phyloP scores from a whole-genome alignment of 2,888 invertebrate genomes.

The Myopa tessellatipennis region DNA sequence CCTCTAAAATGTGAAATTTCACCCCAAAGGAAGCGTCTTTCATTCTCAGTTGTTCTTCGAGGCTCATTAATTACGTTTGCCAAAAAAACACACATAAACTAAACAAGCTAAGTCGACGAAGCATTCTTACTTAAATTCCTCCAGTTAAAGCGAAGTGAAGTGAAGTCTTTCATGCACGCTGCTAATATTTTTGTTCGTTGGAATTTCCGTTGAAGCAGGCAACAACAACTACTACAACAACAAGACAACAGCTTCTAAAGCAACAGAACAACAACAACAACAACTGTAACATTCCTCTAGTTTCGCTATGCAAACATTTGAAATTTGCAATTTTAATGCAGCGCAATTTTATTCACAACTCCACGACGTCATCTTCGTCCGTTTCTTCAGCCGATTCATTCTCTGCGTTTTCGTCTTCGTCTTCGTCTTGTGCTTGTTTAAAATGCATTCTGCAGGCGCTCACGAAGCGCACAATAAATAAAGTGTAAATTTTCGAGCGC shows the following conservation, averaged over 20 bases:
- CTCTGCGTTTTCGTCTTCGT: neutral
- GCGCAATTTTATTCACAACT: constrained; percentile 16
- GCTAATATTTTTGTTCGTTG: neutral
- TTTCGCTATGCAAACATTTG: constrained; percentile 29
- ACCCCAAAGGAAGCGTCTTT: neutral
- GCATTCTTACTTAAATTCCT: neutral
- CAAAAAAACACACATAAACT: too few relatives aligned
- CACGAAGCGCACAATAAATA: constrained; percentile 32
- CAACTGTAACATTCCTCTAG: neutral
- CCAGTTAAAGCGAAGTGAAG: neutral
- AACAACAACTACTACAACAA: neutral
- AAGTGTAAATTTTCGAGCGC: constrained; percentile 32
- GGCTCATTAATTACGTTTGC: neutral
- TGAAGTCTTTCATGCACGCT: too few relatives aligned
- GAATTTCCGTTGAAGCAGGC: neutral
- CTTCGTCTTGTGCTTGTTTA: neutral
- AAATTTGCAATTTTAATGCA: constrained; percentile 30
- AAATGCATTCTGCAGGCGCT: constrained; percentile 5
- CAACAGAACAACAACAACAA: neutral
- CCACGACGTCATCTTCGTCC: neutral
- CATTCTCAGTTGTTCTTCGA: neutral
- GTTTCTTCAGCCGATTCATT: neutral
- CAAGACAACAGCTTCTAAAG: neutral
- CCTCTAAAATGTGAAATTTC: neutral
- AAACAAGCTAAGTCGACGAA: too few relatives aligned